These are phyloP conservation scores for Tachycineta bicolor DNA, from an alignment of 2,113 vertebrate species.

Conservation along the genomic window DNA sequence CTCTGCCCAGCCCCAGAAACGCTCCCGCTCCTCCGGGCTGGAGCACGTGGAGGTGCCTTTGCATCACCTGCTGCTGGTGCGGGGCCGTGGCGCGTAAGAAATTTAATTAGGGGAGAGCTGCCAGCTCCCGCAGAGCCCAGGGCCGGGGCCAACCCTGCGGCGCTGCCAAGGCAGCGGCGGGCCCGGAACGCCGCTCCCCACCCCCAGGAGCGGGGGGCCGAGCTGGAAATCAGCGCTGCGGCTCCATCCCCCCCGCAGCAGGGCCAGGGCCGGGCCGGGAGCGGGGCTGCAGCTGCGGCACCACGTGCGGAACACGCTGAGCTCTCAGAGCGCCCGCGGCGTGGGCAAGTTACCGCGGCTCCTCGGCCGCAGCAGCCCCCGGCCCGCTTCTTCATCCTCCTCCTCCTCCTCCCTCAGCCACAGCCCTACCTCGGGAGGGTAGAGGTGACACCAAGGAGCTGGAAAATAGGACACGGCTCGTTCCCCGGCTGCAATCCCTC, in stretches of 20 bases:
- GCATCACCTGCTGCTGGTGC: background rate
- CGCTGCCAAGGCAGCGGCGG: background rate
- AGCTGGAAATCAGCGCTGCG: background rate
- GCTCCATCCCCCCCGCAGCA: background rate
- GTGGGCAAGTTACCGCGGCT: background rate
- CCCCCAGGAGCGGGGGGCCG: background rate
- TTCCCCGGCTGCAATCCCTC: background rate
- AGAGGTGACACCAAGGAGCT: background rate
- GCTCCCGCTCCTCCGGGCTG: background rate
- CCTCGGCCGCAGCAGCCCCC: background rate
- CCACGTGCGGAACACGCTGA: background rate
- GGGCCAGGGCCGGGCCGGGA: rapidly evolving
- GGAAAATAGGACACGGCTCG: background rate
- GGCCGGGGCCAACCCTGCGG: background rate
- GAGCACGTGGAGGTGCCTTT: background rate
- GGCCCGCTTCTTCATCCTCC: background rate
- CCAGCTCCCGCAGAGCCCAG: background rate
- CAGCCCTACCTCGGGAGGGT: background rate
- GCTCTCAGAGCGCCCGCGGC: rapidly evolving
- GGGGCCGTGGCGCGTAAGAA: background rate
- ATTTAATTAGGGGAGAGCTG: background rate
- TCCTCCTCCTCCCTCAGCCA: background rate
- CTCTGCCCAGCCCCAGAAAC: background rate
- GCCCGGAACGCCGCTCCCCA: background rate
- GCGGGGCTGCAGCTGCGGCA: background rate